Base-by-base conservation (phyloP, 1,140 invertebrate genomes). In the Panulirus ornatus region DNA sequence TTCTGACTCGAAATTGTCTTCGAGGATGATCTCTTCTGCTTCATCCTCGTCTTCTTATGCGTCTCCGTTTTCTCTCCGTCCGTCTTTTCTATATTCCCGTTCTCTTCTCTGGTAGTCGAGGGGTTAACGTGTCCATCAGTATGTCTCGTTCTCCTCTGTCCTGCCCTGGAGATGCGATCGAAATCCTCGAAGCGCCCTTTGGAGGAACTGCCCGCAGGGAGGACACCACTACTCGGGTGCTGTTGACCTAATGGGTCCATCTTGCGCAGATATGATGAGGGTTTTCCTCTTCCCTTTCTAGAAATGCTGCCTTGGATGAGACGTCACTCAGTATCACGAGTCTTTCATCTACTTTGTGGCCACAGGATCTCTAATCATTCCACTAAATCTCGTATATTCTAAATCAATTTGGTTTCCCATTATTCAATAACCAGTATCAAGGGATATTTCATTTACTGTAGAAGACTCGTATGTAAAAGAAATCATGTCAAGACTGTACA, bases 141-240 rank as follows among this genome's bases (percentile, higher is more conserved):
- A 6, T 8, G 19, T n/a, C 19, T 70, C n/a, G 9, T 22, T 30
- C 27, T 6, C 19, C 38, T 38, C 6, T 42, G 22, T 14, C 76
- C 76, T 11, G 42, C 30, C 8, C 51, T 27, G n/a, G 76, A 51
- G 42, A 79, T 79, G 27, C 16, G 8, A 27, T 79, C 76, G n/a
- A 79, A 79, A 27, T 79, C 76, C 22, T 79, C 42, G n/a, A 79
- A 79, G 5, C 27, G 76, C 16, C 27, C 16, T 79, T 27, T 79
- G 27, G 58, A 6, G 0, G n/a, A 27, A 6, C 2, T 47, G 11
- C 42, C 22, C 14, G 27, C 42, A 47, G 40, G 3, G n/a, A 66
- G n/a, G n/a, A 30, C 8, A 27, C n/a, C 6, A 9, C 2, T 22
- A 42, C 19, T 27, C 44, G 75, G 22, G 6, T 34, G 76, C 2